Percentiles rank a stretch among this genome's conserved stretches.
Evolutionary conservation across 2,888 invertebrate species (phyloP).

Genomic region (Dolomedes plantarius): DNA sequence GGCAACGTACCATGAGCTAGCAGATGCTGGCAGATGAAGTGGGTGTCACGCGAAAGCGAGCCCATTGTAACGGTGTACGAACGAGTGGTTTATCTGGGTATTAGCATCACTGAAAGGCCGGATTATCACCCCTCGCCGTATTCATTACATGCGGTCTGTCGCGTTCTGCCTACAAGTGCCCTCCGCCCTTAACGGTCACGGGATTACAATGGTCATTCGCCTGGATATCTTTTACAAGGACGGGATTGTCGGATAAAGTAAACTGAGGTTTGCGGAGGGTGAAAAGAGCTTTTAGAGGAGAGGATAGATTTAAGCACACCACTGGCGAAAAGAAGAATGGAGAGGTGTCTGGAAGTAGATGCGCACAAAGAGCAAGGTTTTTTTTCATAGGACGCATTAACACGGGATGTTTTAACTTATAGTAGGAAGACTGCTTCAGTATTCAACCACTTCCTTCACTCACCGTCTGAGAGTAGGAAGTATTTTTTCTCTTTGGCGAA

Average conservation of each 20-base stretch:
- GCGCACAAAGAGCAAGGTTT: neutral
- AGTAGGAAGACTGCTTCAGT: neutral
- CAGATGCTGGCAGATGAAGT: constrained; percentile 53
- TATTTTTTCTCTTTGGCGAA: too few species aligned
- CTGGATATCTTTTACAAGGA: constrained; percentile 44
- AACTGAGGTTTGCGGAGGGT: constrained; percentile 28
- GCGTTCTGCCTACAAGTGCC: constrained; percentile 41
- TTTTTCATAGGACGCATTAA: neutral
- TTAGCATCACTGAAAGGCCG: constrained; percentile 58
- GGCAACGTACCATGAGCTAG: neutral
- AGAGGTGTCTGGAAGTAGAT: neutral
- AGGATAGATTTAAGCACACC: constrained; percentile 14
- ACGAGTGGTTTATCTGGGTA: constrained; percentile 58
- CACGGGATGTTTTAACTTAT: constrained; percentile 7
- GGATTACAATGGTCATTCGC: constrained; percentile 63
- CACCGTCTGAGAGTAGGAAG: too few species aligned
- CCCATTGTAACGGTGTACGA: constrained; percentile 24
- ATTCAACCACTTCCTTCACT: neutral
- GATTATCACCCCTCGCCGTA: constrained; percentile 63
- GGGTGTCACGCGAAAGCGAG: constrained; percentile 40
- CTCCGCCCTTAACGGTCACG: constrained; percentile 59
- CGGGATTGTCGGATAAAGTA: constrained; percentile 43
- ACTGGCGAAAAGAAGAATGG: neutral
- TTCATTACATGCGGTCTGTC: constrained; percentile 69
- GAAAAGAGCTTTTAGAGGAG: constrained; percentile 20